Evolutionary conservation across 2,888 invertebrate genomes (phyloP).

Genomic region (Eudasyphora cyanicolor): DNA sequence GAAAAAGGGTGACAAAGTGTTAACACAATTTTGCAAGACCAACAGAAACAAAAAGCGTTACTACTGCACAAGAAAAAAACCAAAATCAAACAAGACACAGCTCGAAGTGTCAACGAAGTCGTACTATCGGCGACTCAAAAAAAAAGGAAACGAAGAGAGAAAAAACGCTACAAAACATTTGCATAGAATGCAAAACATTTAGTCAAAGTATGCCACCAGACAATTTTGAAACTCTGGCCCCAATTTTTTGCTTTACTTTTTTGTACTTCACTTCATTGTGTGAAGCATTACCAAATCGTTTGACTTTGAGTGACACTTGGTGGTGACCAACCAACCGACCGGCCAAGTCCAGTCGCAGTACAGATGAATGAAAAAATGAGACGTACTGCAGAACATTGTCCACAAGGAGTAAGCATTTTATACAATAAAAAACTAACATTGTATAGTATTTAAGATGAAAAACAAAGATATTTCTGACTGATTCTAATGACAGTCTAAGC

Average conservation of each 20-base stretch:
- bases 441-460: too few relatives aligned
- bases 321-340: not conserved
- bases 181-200: constrained; percentile 61
- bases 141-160: not conserved
- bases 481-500: too few relatives aligned
- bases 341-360: constrained; percentile 52
- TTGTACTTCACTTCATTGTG: constrained; percentile 19
- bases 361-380: constrained; percentile 25
- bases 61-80: constrained; percentile 16
- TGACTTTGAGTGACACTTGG: constrained; percentile 62
- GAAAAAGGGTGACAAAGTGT: constrained; percentile 78
- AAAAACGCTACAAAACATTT: constrained; percentile 50
- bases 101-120: constrained; percentile 10
- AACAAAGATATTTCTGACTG: too few relatives aligned
- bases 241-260: constrained; percentile 35
- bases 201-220: constrained; percentile 48
- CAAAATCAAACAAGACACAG: not conserved
- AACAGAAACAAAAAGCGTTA: constrained; percentile 38
- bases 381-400: constrained; percentile 37
- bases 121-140: constrained; percentile 1
- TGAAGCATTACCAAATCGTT: constrained; percentile 56
- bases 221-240: constrained; percentile 61
- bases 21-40: constrained; percentile 77
- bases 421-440: too few relatives aligned
- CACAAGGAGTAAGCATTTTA: too few relatives aligned